Evolutionary conservation across 2,888 invertebrate genomes (phyloP), one percentile per base, ranked within the genome.

Genomic region (Chromoteleia sp.): DNA sequence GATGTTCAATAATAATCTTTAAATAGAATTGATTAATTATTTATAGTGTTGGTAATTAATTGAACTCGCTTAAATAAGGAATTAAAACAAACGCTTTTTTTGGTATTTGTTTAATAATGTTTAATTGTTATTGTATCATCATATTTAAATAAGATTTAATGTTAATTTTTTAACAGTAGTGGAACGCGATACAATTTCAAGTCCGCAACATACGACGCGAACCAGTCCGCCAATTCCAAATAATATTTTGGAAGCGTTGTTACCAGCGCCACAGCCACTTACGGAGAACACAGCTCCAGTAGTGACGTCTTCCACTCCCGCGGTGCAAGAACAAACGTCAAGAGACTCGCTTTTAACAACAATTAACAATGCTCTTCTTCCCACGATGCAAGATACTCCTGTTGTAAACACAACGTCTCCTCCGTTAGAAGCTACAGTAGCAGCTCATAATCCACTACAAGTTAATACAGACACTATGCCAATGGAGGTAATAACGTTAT

Each of bases 161-260:
- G 6, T 25, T 25, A 4, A 25, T 17, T 43, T 39, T 65, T 0
- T 92, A 7, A 2, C 91, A 89, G 93, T 87, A 73, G 92, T 90
- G 76, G 93, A 90, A 89, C 75, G 87, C 88, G 81, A 88, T 90
- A 80, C 74, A 2, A 59, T 88, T 6, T 71, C 83, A n/a, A 61
- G 84, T 30, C 76, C 83, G 12, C 77, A 85, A 8, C 84, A 83
- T 84, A 89, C 92, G 14, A 92, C 92, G 1, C 93, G 93, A 68
- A 93, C 92, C 87, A 93, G 93, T 43, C 93, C 94, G 63, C 93
- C 93, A 2, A 93, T 94, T 17, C 94, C 94, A 86, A 95, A 95
- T 84, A 95, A 94, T 14, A 95, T 95, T 71, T 92, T 95, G 74
- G 95, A 95, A 89, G 95, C 95, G 8, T 45, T 83, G 14, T 75